phyloP scores from a whole-genome alignment of 1,140 invertebrate genomes.

The Lucilia cuprina region DNA sequence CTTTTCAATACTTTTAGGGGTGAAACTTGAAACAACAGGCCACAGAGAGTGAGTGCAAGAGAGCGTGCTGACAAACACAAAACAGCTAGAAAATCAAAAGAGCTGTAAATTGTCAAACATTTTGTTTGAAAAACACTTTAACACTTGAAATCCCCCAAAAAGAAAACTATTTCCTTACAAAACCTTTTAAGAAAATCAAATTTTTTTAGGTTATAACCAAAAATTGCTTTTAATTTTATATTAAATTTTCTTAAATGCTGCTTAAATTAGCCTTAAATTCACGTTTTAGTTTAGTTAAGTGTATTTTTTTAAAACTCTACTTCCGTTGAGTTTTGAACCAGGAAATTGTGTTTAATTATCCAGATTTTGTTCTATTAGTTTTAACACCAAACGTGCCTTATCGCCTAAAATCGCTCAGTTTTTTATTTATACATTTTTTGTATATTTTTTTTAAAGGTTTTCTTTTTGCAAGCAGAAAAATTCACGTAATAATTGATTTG shows the following conservation, averaged over 20 bases:
- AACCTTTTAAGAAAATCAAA: too few species aligned
- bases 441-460: not conserved
- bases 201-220: too few species aligned
- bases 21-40: not conserved
- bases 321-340: constrained; percentile 28
- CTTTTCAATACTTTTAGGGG: constrained; percentile 10
- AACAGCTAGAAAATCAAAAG: not conserved
- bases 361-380: constrained; percentile 8
- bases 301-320: not conserved
- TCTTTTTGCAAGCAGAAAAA: constrained; percentile 48
- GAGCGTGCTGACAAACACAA: not conserved
- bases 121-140: too few species aligned
- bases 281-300: not conserved
- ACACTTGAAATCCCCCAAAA: too few species aligned
- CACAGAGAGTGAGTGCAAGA: not conserved
- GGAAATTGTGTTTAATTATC: constrained; percentile 10
- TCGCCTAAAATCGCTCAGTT: constrained; percentile 13
- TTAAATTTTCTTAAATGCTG: too few species aligned
- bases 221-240: too few species aligned
- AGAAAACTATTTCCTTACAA: too few species aligned
- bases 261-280: not conserved
- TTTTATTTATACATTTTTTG: not conserved
- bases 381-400: constrained; percentile 14
- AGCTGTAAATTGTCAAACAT: not conserved
- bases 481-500: constrained; percentile 63